phyloP scores from a whole-genome alignment of 2,113 vertebrate species.

The Hepsetus odoe region DNA sequence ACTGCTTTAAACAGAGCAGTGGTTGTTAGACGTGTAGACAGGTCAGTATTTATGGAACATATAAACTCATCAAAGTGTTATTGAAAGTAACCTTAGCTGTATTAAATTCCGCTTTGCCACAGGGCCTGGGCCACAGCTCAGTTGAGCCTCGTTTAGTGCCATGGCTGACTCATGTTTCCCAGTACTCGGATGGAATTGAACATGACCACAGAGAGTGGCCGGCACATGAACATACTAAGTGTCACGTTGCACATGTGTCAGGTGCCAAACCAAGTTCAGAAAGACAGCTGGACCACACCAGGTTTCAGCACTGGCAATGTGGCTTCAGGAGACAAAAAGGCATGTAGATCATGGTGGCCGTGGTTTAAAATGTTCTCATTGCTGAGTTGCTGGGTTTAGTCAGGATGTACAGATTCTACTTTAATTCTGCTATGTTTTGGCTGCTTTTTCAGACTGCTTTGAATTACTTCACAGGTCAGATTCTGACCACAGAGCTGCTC shows the following conservation, averaged over 20 bases:
- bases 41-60: conserved; percentile 13
- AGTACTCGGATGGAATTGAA: conserved; percentile 10
- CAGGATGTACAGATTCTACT: neutral
- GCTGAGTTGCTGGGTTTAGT: neutral
- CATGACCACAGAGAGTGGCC: neutral
- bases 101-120: neutral
- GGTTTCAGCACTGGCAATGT: neutral
- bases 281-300: conserved; percentile 2
- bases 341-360: neutral
- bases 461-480: neutral
- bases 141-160: neutral
- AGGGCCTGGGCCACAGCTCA: neutral
- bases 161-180: conserved; percentile 37
- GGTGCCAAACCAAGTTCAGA: neutral
- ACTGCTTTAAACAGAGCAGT: neutral
- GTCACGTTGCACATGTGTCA: conserved; percentile 8
- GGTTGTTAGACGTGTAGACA: neutral
- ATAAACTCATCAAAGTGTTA: conserved; percentile 11
- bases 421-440: neutral
- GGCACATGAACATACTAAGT: conserved; percentile 3
- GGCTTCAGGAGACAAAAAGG: neutral
- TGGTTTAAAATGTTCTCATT: neutral
- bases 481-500: neutral
- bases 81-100: conserved; percentile 4
- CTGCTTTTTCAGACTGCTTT: neutral